phyloP scores from a whole-genome alignment of 2,888 invertebrate species.

The Cheilosia pagana region DNA sequence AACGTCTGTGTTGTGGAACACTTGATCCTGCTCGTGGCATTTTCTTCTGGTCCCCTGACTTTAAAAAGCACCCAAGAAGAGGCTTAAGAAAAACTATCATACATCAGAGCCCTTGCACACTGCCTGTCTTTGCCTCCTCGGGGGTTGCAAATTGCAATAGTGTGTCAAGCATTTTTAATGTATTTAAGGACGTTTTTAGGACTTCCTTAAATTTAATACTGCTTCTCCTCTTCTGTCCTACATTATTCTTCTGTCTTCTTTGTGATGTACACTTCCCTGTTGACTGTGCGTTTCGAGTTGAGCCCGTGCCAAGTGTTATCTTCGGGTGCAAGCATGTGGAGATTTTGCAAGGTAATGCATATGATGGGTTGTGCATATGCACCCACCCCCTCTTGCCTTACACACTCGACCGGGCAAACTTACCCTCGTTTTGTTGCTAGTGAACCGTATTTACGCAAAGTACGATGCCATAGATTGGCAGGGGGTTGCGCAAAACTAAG shows the following conservation, averaged over 20 bases:
- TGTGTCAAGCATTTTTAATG: slow-evolving; percentile 69
- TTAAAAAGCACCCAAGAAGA: slow-evolving; percentile 7
- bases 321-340: slow-evolving; percentile 62
- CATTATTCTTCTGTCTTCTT: slow-evolving; percentile 19
- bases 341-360: slow-evolving; percentile 53
- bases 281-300: slow-evolving; percentile 5
- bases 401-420: slow-evolving; percentile 68
- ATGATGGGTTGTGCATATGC: background rate
- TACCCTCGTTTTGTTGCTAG: slow-evolving; percentile 62
- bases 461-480: slow-evolving; percentile 11
- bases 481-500: slow-evolving; percentile 14
- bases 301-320: slow-evolving; percentile 60
- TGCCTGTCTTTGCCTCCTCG: background rate
- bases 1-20: slow-evolving; percentile 54
- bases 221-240: slow-evolving; percentile 26
- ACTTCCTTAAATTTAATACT: slow-evolving; percentile 69
- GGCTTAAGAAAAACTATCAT: slow-evolving; percentile 49
- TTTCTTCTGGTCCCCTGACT: slow-evolving; percentile 28
- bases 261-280: slow-evolving; percentile 50
- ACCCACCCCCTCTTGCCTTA: slow-evolving; percentile 8
- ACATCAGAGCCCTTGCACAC: slow-evolving; percentile 33
- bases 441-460: slow-evolving; percentile 50
- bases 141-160: slow-evolving; percentile 27
- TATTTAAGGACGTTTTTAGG: slow-evolving; percentile 68
- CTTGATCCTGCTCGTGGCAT: slow-evolving; percentile 60